phyloP scores from a whole-genome alignment of 2,888 invertebrate species.

The Brachylomia viminalis region DNA sequence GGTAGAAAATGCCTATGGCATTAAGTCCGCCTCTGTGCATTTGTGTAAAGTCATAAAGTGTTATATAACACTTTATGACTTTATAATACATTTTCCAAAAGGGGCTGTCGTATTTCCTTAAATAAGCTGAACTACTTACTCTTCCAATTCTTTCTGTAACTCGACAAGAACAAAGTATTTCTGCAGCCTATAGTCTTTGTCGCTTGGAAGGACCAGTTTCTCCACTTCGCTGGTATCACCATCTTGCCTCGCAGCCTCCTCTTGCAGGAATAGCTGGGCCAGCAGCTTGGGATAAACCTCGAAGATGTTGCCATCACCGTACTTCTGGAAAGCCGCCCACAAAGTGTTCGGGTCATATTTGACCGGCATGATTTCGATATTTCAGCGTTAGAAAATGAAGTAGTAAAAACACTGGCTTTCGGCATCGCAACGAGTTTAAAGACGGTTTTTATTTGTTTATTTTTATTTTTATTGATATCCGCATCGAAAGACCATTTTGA shows the following conservation, averaged over 20 bases:
- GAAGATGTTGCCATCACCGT: slow-evolving; percentile 91
- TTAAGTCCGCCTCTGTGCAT: too few species aligned
- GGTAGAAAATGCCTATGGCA: too few species aligned
- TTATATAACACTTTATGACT: too few species aligned
- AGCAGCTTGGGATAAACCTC: slow-evolving; percentile 92
- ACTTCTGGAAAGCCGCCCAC: slow-evolving; percentile 90
- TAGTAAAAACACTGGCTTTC: neutral
- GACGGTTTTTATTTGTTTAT: too few species aligned
- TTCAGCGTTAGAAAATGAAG: slow-evolving; percentile 50
- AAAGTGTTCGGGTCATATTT: slow-evolving; percentile 83
- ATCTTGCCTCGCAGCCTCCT: slow-evolving; percentile 84
- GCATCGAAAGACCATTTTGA: neutral
- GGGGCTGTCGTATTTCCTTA: neutral
- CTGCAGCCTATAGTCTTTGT: slow-evolving; percentile 92
- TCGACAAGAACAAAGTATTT: slow-evolving; percentile 93
- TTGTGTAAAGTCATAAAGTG: too few species aligned
- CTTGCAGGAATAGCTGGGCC: slow-evolving; percentile 90
- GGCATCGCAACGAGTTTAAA: neutral
- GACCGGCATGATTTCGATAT: slow-evolving; percentile 77
- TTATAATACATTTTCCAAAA: too few species aligned
- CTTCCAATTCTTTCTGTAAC: slow-evolving; percentile 89
- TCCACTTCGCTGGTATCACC: slow-evolving; percentile 87
- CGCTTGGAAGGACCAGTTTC: slow-evolving; percentile 92
- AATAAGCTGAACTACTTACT: slow-evolving; percentile 60
- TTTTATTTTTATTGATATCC: neutral